Evolutionary conservation across 2,888 invertebrate species (phyloP).

Genomic region (Eueremaeus valkanovi): DNA sequence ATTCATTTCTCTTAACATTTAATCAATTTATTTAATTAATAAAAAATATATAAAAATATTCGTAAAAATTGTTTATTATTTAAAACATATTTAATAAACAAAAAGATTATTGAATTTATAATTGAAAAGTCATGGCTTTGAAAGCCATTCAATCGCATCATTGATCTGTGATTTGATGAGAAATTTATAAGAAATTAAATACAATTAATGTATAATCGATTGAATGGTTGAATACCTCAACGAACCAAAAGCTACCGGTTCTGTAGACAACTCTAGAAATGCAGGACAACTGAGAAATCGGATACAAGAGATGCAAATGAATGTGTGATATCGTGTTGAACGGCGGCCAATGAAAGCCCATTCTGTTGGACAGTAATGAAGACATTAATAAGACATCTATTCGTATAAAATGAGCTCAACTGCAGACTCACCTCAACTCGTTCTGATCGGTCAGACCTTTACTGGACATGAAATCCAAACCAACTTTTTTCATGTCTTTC

Average conservation of each 20-base stretch:
- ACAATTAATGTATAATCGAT: constrained; percentile 29
- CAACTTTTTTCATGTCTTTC: constrained; percentile 62
- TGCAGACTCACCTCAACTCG: constrained; percentile 50
- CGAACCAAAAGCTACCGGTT: constrained; percentile 45
- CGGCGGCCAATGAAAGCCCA: constrained; percentile 89
- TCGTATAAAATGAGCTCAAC: constrained; percentile 43
- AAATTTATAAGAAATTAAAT: constrained; percentile 16
- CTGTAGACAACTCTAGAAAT: constrained; percentile 40
- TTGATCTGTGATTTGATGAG: constrained; percentile 32
- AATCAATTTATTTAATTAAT: not conserved
- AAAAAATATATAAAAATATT: no score
- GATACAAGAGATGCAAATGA: constrained; percentile 80
- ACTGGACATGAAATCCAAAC: constrained; percentile 57
- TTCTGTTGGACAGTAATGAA: no score
- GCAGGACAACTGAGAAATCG: constrained; percentile 66
- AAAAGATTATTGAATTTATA: not conserved
- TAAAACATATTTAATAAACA: constrained; percentile 6
- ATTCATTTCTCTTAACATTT: constrained; percentile 73
- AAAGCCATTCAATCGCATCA: constrained; percentile 17
- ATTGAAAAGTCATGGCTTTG: not conserved
- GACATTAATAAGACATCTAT: not conserved
- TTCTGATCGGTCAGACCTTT: constrained; percentile 53
- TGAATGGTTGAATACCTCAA: constrained; percentile 42
- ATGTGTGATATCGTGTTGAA: constrained; percentile 75
- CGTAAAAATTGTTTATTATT: no score